Conservation (phyloP, 1,140 invertebrate genomes). For the Chrysomallon squamiferum region DNA sequence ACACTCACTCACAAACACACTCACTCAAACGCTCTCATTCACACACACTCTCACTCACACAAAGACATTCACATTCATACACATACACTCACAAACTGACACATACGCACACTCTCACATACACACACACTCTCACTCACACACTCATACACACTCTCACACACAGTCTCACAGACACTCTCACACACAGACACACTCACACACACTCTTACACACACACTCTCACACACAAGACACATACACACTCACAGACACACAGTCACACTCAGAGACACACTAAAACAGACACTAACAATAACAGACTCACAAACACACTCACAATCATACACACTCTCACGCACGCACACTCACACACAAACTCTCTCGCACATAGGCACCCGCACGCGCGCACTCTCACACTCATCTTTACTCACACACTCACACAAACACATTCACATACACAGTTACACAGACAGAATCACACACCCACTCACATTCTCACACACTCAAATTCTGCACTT, state of each 20-base stretch:
- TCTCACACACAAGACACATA: conserved; percentile 9
- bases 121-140: no score
- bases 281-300: not conserved
- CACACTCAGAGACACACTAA: conserved; percentile 9
- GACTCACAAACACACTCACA: not conserved
- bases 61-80: no score
- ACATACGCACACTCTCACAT: no score
- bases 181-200: not conserved
- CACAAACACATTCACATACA: not conserved
- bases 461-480: not conserved
- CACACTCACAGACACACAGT: conserved; percentile 13
- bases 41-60: no score
- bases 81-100: no score
- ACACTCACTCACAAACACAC: no score
- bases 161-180: not conserved
- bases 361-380: not conserved
- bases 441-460: not conserved
- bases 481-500: not conserved
- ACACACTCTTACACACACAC: conserved; percentile 4
- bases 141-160: no score
- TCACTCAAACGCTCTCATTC: no score
- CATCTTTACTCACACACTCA: conserved; percentile 1
- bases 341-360: not conserved
- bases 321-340: not conserved
- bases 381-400: conserved; percentile 1